Evolutionary conservation across 2,888 invertebrate genomes (phyloP).

Genomic region (Prionchulus punctatus): DNA sequence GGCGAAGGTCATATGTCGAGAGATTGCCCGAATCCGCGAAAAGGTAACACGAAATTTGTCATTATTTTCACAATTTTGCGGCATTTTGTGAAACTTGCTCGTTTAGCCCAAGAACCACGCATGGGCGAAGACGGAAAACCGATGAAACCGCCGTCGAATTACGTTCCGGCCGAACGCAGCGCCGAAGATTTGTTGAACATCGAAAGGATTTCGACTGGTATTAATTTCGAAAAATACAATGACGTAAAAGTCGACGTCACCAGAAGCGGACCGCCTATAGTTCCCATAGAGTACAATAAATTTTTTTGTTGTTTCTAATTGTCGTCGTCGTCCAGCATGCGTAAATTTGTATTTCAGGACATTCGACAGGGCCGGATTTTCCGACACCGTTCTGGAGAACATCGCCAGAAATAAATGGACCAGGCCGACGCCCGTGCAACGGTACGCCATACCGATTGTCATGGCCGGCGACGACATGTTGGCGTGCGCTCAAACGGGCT

Average conservation of each 20-base stretch:
- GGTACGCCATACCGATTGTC: constrained; percentile 69
- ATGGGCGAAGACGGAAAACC: constrained; percentile 4
- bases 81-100: neutral
- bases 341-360: constrained; percentile 21
- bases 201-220: constrained; percentile 27
- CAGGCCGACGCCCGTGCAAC: constrained; percentile 85
- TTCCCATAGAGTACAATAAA: neutral
- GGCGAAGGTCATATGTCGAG: neutral
- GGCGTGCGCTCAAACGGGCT: constrained; percentile 95
- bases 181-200: constrained; percentile 30
- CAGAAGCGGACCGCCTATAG: too few species aligned
- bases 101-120: neutral
- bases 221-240: constrained; percentile 37
- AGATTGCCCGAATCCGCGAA: constrained; percentile 4
- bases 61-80: too few species aligned
- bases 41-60: neutral
- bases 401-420: constrained; percentile 59
- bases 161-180: constrained; percentile 14
- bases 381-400: constrained; percentile 54
- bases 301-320: too few species aligned
- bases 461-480: constrained; percentile 66
- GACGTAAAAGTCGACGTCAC: constrained; percentile 32
- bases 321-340: too few species aligned
- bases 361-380: constrained; percentile 56
- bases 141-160: neutral